A percentile compares a stretch with the other conserved stretches of the same genome.
These are phyloP conservation scores for Chironomus striatipennis DNA, from an alignment of 1,140 invertebrate genomes.

Conservation along the genomic window DNA sequence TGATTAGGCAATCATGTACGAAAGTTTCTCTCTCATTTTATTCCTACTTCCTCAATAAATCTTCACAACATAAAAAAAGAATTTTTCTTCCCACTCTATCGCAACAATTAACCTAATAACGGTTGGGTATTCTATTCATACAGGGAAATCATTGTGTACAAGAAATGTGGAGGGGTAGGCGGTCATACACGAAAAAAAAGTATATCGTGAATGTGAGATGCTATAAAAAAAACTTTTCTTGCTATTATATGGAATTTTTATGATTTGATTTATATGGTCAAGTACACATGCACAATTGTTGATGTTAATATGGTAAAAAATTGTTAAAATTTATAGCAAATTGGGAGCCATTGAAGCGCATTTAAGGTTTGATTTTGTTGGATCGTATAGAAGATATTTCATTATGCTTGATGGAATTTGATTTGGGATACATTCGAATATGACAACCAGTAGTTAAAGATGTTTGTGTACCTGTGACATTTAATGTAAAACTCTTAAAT, in stretches of 20 bases:
- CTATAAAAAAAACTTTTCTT: neutral
- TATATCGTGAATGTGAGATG: neutral
- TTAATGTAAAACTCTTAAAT: too few relatives aligned
- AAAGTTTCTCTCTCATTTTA: neutral
- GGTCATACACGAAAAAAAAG: neutral
- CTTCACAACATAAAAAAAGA: too few relatives aligned
- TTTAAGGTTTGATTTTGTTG: neutral
- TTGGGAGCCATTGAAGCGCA: neutral
- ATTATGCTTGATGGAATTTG: neutral
- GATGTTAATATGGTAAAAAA: neutral
- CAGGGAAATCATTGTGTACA: neutral
- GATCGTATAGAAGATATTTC: neutral
- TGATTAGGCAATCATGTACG: neutral
- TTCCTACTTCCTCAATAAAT: neutral
- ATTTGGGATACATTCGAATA: too few relatives aligned
- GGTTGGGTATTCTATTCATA: neutral
- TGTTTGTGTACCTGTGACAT: too few relatives aligned
- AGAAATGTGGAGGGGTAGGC: too few relatives aligned
- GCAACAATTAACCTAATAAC: conserved; percentile 4
- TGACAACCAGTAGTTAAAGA: too few relatives aligned
- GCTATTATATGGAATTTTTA: neutral
- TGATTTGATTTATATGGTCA: conserved; percentile 8
- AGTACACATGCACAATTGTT: neutral
- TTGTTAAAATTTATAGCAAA: neutral
- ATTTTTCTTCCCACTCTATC: neutral